Conservation (phyloP, 23 tunicate genomes). For the Styela clava region DNA sequence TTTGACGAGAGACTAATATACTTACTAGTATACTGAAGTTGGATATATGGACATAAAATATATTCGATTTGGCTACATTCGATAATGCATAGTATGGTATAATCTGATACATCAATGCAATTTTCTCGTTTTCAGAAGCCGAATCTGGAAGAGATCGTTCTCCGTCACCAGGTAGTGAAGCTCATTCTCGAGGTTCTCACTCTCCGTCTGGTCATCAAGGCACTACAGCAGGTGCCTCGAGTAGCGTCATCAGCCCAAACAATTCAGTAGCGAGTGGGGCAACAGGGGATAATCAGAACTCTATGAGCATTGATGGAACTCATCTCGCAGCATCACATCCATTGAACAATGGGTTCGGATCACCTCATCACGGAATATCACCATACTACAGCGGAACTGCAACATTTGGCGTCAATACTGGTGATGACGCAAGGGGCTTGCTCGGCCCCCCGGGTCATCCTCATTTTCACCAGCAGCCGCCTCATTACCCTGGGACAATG, state of each 20-base stretch:
- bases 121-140: constrained; percentile 11
- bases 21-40: too few relatives aligned
- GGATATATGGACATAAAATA: too few relatives aligned
- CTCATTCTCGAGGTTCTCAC: constrained; percentile 1
- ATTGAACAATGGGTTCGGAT: constrained; percentile 4
- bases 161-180: constrained; percentile 17
- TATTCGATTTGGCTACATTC: too few relatives aligned
- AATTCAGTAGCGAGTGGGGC: not conserved
- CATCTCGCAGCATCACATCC: constrained; percentile 10
- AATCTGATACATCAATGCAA: too few relatives aligned
- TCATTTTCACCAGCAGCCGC: constrained; percentile 51
- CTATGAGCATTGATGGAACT: constrained; percentile 15
- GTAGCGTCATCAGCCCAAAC: constrained; percentile 24
- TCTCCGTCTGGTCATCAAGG: constrained; percentile 6
- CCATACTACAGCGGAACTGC: constrained; percentile 20
- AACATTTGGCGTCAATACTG: not conserved
- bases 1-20: too few relatives aligned
- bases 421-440: constrained; percentile 16
- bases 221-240: not conserved
- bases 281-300: not conserved
- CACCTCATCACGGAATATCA: not conserved
- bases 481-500: constrained; percentile 46
- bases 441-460: constrained; percentile 35
- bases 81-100: too few relatives aligned
- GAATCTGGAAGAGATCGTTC: constrained; percentile 9